These are phyloP conservation scores for Listrodromus nycthemerus DNA, from an alignment of 2,888 invertebrate genomes.

Conservation along the genomic window DNA sequence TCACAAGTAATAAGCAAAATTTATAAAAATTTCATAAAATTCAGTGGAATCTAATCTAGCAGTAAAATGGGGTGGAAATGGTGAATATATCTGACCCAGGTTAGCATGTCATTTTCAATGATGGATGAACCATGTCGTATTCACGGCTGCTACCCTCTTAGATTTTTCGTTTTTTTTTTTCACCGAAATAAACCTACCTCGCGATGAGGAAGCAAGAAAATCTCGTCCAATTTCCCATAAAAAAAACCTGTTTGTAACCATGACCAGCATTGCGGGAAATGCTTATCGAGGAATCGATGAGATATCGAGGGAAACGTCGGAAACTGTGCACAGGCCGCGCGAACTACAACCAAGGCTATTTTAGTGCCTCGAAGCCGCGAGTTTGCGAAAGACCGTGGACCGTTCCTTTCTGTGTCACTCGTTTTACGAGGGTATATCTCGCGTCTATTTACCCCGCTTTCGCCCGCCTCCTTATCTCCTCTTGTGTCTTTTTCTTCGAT, in stretches of 20 bases:
- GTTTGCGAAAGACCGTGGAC: constrained; percentile 62
- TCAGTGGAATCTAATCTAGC: no score
- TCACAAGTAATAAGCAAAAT: no score
- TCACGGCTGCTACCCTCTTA: neutral
- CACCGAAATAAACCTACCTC: neutral
- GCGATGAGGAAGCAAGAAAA: neutral
- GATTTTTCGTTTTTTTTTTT: no score
- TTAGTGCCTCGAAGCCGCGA: constrained; percentile 30
- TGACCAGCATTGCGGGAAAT: neutral
- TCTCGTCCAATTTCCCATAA: constrained; percentile 3
- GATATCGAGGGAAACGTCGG: neutral
- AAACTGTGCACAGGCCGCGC: constrained; percentile 2
- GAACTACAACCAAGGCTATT: constrained; percentile 15
- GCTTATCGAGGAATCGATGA: constrained; percentile 7
- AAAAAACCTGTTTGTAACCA: constrained; percentile 1
- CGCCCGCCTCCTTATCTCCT: constrained; percentile 40
- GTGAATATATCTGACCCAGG: no score
- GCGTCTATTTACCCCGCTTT: constrained; percentile 71
- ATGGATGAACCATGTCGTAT: no score
- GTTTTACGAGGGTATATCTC: constrained; percentile 76
- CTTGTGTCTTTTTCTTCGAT: constrained; percentile 53
- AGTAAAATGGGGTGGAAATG: no score
- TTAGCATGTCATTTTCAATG: no score
- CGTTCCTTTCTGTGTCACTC: constrained; percentile 72
- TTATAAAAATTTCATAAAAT: no score